phyloP scores from a whole-genome alignment of 2,888 invertebrate species.

The Arctia plantaginis region DNA sequence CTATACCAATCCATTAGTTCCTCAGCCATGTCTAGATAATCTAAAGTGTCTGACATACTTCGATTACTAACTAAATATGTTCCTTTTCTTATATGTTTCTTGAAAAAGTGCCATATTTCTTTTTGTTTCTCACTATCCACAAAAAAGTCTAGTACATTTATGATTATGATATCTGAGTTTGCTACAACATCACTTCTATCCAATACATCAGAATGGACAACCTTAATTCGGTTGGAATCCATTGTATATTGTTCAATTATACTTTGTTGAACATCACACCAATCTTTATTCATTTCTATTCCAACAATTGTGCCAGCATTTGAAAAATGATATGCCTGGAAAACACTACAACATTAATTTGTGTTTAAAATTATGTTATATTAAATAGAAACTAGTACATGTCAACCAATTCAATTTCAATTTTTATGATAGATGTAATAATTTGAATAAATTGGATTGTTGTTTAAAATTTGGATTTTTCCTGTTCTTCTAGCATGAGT shows the following conservation, averaged over 20 bases:
- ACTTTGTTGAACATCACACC: conserved; percentile 87
- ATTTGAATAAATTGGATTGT: too few relatives aligned
- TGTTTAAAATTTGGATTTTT: too few relatives aligned
- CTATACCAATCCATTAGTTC: conserved; percentile 81
- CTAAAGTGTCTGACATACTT: conserved; percentile 84
- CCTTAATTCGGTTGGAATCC: conserved; percentile 80
- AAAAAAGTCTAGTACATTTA: conserved; percentile 91
- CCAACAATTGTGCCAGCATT: conserved; percentile 87
- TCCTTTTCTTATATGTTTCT: conserved; percentile 83
- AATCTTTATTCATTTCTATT: conserved; percentile 89
- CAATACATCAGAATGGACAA: conserved; percentile 87
- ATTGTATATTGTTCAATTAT: conserved; percentile 85
- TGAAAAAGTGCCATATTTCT: conserved; percentile 87
- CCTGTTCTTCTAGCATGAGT: too few relatives aligned
- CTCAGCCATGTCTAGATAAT: conserved; percentile 78
- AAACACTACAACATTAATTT: neutral
- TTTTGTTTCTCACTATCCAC: conserved; percentile 85
- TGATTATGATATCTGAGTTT: conserved; percentile 87
- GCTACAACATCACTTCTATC: conserved; percentile 83
- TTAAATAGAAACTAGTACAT: neutral
- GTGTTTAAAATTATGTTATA: conserved; percentile 10
- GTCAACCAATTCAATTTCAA: too few relatives aligned
- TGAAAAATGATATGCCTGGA: conserved; percentile 88
- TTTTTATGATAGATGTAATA: too few relatives aligned
- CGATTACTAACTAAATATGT: conserved; percentile 87